phyloP scores from a whole-genome alignment of 2,888 invertebrate genomes.

The Mesoligia furuncula region DNA sequence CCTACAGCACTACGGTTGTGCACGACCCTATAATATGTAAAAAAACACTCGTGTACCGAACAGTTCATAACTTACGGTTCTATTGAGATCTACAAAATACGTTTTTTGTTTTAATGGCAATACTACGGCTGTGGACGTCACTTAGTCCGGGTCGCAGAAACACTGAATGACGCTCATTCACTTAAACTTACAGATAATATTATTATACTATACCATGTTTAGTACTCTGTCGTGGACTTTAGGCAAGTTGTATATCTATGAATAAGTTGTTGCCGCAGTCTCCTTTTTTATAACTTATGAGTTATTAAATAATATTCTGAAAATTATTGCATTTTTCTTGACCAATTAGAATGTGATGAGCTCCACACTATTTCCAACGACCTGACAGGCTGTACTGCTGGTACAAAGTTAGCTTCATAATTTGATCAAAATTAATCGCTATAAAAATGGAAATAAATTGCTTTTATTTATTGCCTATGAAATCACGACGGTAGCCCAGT shows the following conservation, averaged over 20 bases:
- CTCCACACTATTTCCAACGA: constrained; percentile 13
- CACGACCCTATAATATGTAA: constrained; percentile 56
- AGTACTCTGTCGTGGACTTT: not conserved
- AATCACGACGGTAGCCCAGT: constrained; percentile 24
- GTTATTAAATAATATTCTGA: not conserved
- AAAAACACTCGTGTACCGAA: constrained; percentile 67
- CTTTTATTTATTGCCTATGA: constrained; percentile 18
- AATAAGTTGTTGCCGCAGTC: constrained; percentile 16
- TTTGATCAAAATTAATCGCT: constrained; percentile 7
- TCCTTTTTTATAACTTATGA: not conserved
- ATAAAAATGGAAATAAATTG: constrained; percentile 33
- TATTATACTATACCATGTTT: constrained; percentile 4
- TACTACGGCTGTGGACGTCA: constrained; percentile 58
- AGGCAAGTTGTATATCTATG: constrained; percentile 12
- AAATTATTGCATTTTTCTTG: not conserved
- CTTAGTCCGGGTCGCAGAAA: constrained; percentile 29
- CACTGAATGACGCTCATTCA: constrained; percentile 5
- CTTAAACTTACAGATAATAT: constrained; percentile 28
- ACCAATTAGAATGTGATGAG: constrained; percentile 1
- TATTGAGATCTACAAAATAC: constrained; percentile 87
- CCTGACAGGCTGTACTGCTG: constrained; percentile 14
- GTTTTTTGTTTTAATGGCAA: constrained; percentile 80
- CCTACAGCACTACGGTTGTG: constrained; percentile 63
- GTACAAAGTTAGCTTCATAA: constrained; percentile 16
- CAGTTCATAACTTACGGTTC: constrained; percentile 79